Evolutionary conservation across 1,140 invertebrate species (phyloP).

Genomic region (Carcinoscorpius rotundicauda): DNA sequence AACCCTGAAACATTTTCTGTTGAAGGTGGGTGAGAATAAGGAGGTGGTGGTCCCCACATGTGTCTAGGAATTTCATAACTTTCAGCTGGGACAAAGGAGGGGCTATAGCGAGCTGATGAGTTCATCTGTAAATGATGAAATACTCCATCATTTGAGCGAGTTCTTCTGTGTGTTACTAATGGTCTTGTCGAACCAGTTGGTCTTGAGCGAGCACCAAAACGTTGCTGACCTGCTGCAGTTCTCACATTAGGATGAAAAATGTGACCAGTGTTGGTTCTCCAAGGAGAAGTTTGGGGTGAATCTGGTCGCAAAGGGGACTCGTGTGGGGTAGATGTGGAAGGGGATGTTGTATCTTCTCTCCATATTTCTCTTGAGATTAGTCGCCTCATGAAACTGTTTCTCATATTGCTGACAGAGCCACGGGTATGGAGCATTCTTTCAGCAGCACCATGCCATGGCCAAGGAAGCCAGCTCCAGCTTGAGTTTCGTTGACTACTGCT

Average conservation of each 20-base stretch:
- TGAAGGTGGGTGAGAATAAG: slow-evolving; percentile 49
- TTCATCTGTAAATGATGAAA: slow-evolving; percentile 24
- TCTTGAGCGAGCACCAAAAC: slow-evolving; percentile 14
- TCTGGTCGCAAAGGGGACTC: slow-evolving; percentile 3
- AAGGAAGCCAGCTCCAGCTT: slow-evolving; percentile 20
- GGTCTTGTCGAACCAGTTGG: background rate
- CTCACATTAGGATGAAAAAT: slow-evolving; percentile 11
- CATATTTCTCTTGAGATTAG: slow-evolving; percentile 14
- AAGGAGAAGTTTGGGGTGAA: slow-evolving; percentile 11
- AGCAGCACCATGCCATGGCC: slow-evolving; percentile 11
- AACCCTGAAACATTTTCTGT: slow-evolving; percentile 28
- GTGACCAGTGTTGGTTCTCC: slow-evolving; percentile 18
- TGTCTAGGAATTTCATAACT: slow-evolving; percentile 32
- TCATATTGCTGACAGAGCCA: background rate
- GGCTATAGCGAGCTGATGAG: slow-evolving; percentile 7
- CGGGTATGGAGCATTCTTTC: background rate
- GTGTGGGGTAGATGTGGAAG: background rate
- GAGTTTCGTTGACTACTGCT: slow-evolving; percentile 10
- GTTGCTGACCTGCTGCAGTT: slow-evolving; percentile 2
- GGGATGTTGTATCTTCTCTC: slow-evolving; percentile 6
- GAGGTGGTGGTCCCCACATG: slow-evolving; percentile 58
- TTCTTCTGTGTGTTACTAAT: slow-evolving; percentile 13
- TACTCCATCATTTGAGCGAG: slow-evolving; percentile 24
- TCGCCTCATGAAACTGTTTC: slow-evolving; percentile 13
- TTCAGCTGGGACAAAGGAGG: slow-evolving; percentile 7